Evolutionary conservation across 2,113 vertebrate genomes (phyloP), one percentile per base, ranked within the genome.

Genomic region (Pelusios castaneus): DNA sequence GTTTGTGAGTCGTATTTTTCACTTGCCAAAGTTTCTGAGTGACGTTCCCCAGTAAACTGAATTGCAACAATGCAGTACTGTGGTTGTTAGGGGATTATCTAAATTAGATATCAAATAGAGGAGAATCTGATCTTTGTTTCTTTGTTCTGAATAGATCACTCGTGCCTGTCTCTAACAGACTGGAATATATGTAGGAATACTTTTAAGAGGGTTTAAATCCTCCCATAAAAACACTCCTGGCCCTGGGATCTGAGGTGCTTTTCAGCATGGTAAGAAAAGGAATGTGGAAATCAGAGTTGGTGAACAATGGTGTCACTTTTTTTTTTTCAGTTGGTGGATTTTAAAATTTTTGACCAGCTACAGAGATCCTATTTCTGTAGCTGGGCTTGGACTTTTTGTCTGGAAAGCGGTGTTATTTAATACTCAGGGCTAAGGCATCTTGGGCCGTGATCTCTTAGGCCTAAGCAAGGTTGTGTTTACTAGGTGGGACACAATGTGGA

Each of bases 111-210:
- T n/a, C 60, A n/a, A 80, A 0, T 14, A 19, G 13, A 12, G 63
- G n/a, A 13, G 80, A 31, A 2, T 45, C 79, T 31, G 79, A 89
- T 91, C 43, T 12, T 7, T 1, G 47, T 83, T 51, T 9, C 1
- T 17, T 60, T 60, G 14, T 60, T 60, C 6, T 60, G 31, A 60
- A 60, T 31, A n/a, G 34, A 21, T 67, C 34, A n/a, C 17, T 34
- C 8, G 38, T n/a, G 49, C 29, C 49, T 56, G 47, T 88, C 73
- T 22, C 2, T 4, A 49, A 70, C 84, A 96, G 14, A 19, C 2
- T 22, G 70, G 73, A 27, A 77, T 25, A 38, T 5, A 0, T 0
- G 47, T 38, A 89, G 41, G 31, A 80, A 34, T 0, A 0, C 13
- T 58, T 82, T 38, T 8, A 34, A 80, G 38, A 77, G 9, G 11